These are phyloP conservation scores for Byasa hedistus DNA, from an alignment of 2,888 invertebrate species.

Conservation along the genomic window DNA sequence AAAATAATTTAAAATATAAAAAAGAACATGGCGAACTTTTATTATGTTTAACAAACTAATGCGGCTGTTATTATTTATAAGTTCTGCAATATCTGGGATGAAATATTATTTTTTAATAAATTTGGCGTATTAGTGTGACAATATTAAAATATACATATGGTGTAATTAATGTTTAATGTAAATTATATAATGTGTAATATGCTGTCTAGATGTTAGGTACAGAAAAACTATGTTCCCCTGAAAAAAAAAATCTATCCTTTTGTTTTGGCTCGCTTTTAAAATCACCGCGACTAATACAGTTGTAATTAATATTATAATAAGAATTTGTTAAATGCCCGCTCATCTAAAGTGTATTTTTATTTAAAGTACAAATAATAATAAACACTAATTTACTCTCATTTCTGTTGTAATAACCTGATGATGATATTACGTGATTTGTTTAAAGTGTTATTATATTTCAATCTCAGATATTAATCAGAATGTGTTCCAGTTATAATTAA, in stretches of 20 bases:
- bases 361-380: constrained; percentile 3
- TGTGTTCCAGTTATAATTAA: constrained; percentile 57
- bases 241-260: constrained; percentile 23
- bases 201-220: constrained; percentile 61
- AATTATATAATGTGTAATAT: constrained; percentile 60
- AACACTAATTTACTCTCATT: neutral
- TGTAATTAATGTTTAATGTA: constrained; percentile 52
- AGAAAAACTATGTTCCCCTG: constrained; percentile 35
- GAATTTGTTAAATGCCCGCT: neutral
- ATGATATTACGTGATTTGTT: neutral
- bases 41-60: constrained; percentile 46
- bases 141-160: constrained; percentile 59
- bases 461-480: constrained; percentile 66
- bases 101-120: constrained; percentile 51
- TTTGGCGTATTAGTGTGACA: constrained; percentile 69
- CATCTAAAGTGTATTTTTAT: neutral
- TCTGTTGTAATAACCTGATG: neutral
- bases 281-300: neutral
- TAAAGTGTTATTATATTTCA: constrained; percentile 44
- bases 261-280: constrained; percentile 23
- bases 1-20: constrained; percentile 45
- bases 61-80: constrained; percentile 53
- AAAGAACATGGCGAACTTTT: constrained; percentile 33
- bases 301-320: neutral
- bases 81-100: constrained; percentile 73